phyloP scores from a whole-genome alignment of 2,888 invertebrate species.

The Drosophila lutescens region DNA sequence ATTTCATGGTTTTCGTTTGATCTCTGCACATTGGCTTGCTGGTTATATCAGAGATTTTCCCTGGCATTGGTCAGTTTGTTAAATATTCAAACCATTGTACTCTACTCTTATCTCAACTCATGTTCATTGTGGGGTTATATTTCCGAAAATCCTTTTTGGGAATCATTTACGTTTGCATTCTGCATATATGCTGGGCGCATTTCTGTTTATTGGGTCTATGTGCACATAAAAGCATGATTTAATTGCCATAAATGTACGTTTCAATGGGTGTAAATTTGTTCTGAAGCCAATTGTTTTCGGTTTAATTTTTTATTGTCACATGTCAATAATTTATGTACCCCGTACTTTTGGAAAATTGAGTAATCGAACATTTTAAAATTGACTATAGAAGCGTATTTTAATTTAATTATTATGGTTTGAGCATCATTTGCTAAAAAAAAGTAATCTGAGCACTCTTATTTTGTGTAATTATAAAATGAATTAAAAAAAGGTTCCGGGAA shows the following conservation, averaged over 20 bases:
- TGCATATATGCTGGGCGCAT: not conserved
- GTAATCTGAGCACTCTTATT: too few relatives aligned
- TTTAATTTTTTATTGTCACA: conserved; percentile 30
- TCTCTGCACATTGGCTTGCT: conserved; percentile 20
- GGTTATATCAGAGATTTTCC: conserved; percentile 7
- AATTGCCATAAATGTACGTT: conserved; percentile 67
- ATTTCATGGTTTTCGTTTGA: not conserved
- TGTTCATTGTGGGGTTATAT: conserved; percentile 22
- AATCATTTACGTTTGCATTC: too few relatives aligned
- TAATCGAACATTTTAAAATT: not conserved
- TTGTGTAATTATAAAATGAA: conserved; percentile 24
- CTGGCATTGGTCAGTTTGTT: conserved; percentile 44
- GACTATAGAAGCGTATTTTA: too few relatives aligned
- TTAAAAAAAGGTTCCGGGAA: too few relatives aligned
- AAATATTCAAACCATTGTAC: conserved; percentile 52
- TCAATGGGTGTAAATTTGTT: conserved; percentile 21
- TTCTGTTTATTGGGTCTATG: not conserved
- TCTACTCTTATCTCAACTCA: not conserved
- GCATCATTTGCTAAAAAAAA: too few relatives aligned
- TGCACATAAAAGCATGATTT: conserved; percentile 49
- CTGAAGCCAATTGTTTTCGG: conserved; percentile 23
- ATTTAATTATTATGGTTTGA: too few relatives aligned
- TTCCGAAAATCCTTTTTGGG: conserved; percentile 34
- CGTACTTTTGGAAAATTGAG: not conserved
- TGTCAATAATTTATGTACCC: too few relatives aligned